Base-by-base conservation (phyloP, 2,888 invertebrate genomes). In the Hipparchia sbordonii region DNA sequence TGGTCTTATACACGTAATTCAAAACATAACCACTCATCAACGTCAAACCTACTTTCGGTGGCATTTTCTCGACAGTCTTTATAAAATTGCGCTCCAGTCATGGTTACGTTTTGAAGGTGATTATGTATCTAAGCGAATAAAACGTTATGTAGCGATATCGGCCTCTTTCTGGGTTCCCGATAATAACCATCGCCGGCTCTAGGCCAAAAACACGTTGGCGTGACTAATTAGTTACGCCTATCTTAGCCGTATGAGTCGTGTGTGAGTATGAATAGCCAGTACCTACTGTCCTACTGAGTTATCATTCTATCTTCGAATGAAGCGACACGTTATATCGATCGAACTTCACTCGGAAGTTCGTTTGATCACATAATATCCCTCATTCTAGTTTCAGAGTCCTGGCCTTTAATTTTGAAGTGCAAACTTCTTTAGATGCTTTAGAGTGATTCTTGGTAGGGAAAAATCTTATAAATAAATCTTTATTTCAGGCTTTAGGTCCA, bases 151-250 rank as follows among this genome's bases (percentile, higher is more conserved):
- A 10, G 52, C 33, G 33, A 52, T 33, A 52, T 51, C 65, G 33
- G 52, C 52, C 51, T 33, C 52, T 12, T 51, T 63, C 52, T 23
- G 52, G 33, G 51, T 65, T 65, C 52, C n/a, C 12, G 12, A 6
- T 61, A 69, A 52, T 39, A 57, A 33, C 52, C 10, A 63, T 63
- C 48, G 63, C 23, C 63, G 63, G 52, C 23, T 23, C 23, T 23
- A 23, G 23, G 23, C 52, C 65, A 52, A 65, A 52, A 33, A 52
- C 23, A 52, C 51, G 51, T 52, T 52, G 65, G 52, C 65, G 65
- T 65, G 65, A 65, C 65, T 65, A 65, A 65, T 65, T 52, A 51
- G 52, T 33, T 65, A 51, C 63, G 48, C 52, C 51, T 65, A 65
- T 65, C 52, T 65, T 52, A 39, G 10, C 48, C 48, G 13, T 63